Percentiles rank a stretch among this genome's conserved stretches.
Conservation (phyloP, 1,140 invertebrate species). For the Vollenhovia emeryi region DNA sequence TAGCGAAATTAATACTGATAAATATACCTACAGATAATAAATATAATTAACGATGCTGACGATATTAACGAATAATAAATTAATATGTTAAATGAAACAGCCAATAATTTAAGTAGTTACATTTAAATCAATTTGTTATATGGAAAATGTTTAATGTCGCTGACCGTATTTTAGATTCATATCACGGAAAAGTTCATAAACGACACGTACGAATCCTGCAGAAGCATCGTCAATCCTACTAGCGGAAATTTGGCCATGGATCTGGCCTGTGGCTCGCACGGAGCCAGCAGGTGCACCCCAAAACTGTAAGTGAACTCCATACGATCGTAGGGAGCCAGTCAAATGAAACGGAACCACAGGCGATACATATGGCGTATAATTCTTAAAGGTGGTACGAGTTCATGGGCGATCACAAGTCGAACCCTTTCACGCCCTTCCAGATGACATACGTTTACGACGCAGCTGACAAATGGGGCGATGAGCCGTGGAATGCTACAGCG, state of each 20-base stretch:
- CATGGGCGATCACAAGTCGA: conserved; percentile 86
- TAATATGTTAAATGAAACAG: not conserved
- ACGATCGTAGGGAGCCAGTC: no score
- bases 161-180: conserved; percentile 68
- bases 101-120: not conserved
- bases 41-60: no score
- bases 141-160: not conserved
- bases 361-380: not conserved
- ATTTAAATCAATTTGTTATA: not conserved
- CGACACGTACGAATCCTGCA: conserved; percentile 89
- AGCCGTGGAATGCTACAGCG: conserved; percentile 85
- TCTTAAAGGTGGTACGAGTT: conserved; percentile 86
- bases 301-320: conserved; percentile 83
- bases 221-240: conserved; percentile 87
- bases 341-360: not conserved
- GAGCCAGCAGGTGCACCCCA: conserved; percentile 86
- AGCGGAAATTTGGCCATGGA: conserved; percentile 90
- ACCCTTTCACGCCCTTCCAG: conserved; percentile 88
- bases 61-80: not conserved
- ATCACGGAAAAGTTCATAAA: conserved; percentile 87
- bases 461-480: conserved; percentile 48
- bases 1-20: not conserved
- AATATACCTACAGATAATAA: not conserved
- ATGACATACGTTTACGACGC: conserved; percentile 87
- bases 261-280: conserved; percentile 89